Base-by-base conservation (phyloP, 2,113 vertebrate genomes). In the Psephotus haematonotus region DNA sequence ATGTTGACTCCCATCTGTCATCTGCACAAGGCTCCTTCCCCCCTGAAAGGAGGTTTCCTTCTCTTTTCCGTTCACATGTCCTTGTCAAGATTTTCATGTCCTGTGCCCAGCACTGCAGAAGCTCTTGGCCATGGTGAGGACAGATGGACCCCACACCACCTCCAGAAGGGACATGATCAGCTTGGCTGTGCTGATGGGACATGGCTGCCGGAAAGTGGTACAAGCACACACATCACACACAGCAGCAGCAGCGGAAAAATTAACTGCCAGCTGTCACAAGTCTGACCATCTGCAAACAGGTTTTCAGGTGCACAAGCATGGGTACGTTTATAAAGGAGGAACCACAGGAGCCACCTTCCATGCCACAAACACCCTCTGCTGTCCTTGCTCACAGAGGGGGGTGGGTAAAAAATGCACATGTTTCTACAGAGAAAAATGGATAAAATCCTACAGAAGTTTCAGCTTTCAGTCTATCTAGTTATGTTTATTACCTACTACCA, bases 21-120 rank as follows among this genome's bases (percentile, higher is more conserved):
- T 16, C 18, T 9, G 1, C 13, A 33, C 11, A 24, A 35, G 16
- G 16, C 4, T 39, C 23, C 10, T 89, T 81, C 11, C 1, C 4
- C 7, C 5, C 0, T 59, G 9, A 13, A 29, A 1, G 9, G 17
- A 6, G 10, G 4, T 27, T 29, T 46, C 4, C 19, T 20, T 43
- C 52, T 65, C 7, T 74, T 52, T 65, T 50, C 39, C 19, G 1
- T 16, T 74, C 3, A 2, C 5, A 4, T 6, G 6, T 10, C 9
- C 44, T 63, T 49, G 8, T 37, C 22, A 68, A 55, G 39, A n/a
- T 9, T 39, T 37, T 47, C 31, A 17, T 24, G 4, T 52, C 33
- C 14, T 3, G 1, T 2, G 2, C 6, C 46, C 15, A n/a, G 2
- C 0, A 0, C 6, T 1, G 0, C 2, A n/a, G 67, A 3, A 75